Evolutionary conservation across 1,140 invertebrate genomes (phyloP).

Genomic region (Cydia pomonella): DNA sequence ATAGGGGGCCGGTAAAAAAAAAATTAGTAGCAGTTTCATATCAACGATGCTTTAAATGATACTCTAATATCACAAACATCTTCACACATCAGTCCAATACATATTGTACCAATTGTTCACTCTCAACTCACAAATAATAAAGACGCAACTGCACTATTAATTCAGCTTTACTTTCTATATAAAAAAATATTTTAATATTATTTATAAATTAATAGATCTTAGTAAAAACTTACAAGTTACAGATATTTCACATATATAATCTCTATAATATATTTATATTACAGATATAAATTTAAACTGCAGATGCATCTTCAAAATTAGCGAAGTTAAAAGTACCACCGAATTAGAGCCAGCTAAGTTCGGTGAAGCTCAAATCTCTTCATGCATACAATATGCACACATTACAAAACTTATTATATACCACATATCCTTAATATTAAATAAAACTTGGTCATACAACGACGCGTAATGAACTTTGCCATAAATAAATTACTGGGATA

Average conservation of each 20-base stretch:
- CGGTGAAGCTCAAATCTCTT: not conserved
- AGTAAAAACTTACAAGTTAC: not conserved
- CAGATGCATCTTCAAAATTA: not conserved
- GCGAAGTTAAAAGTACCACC: constrained; percentile 12
- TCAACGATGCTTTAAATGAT: constrained; percentile 10
- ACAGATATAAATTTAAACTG: not conserved
- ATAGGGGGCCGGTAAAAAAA: not conserved
- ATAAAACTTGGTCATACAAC: not conserved
- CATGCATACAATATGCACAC: constrained; percentile 46
- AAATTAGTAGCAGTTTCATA: not conserved
- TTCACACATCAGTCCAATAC: constrained; percentile 64
- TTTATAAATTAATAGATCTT: too few species aligned
- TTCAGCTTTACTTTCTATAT: not conserved
- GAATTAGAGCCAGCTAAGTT: constrained; percentile 28
- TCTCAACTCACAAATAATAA: not conserved
- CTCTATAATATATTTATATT: not conserved
- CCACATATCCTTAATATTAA: constrained; percentile 44
- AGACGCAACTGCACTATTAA: constrained; percentile 5
- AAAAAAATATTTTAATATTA: too few species aligned
- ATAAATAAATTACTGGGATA: constrained; percentile 2
- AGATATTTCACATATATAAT: not conserved
- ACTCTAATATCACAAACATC: constrained; percentile 68
- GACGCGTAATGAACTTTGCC: not conserved
- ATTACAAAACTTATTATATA: constrained; percentile 44
- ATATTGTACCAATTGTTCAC: constrained; percentile 36